Conservation (phyloP, 1,140 invertebrate genomes). For the Eubasilissa regina region DNA sequence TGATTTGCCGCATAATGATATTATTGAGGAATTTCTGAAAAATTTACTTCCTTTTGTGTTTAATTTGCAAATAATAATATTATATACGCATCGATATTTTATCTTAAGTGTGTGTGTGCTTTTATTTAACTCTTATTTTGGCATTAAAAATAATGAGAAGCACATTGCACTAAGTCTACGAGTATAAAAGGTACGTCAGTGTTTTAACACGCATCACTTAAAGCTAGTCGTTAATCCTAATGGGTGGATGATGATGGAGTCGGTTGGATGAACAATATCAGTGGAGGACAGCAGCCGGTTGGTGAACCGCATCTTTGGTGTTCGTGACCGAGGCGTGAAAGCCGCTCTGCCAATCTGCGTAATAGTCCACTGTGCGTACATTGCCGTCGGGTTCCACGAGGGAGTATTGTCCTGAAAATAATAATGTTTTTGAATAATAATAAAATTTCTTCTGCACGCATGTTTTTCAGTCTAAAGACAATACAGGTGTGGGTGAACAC, state of each 20-base stretch:
- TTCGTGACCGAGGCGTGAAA: slow-evolving; percentile 84
- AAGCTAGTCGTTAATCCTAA: slow-evolving; percentile 5
- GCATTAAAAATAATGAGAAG: no score
- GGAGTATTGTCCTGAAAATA: slow-evolving; percentile 79
- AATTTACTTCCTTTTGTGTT: no score
- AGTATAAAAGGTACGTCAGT: slow-evolving; percentile 56
- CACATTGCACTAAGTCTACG: slow-evolving; percentile 24
- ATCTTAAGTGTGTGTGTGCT: no score
- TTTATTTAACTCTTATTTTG: no score
- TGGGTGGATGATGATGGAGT: slow-evolving; percentile 24
- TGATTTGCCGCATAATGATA: no score
- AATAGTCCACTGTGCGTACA: slow-evolving; percentile 83
- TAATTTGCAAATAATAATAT: no score
- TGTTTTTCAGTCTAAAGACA: no score
- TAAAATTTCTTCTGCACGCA: no score
- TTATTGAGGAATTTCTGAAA: no score
- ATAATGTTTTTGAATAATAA: slow-evolving; percentile 1
- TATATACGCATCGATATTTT: no score
- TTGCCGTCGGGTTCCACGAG: slow-evolving; percentile 85
- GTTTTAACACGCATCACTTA: slow-evolving; percentile 26
- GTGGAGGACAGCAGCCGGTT: slow-evolving; percentile 21
- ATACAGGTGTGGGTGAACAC: no score
- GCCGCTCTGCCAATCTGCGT: slow-evolving; percentile 84
- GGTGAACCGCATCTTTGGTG: slow-evolving; percentile 71
- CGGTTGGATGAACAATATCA: not conserved